Evolutionary conservation across 2,888 invertebrate genomes (phyloP).

Genomic region (Zygaena filipendulae): DNA sequence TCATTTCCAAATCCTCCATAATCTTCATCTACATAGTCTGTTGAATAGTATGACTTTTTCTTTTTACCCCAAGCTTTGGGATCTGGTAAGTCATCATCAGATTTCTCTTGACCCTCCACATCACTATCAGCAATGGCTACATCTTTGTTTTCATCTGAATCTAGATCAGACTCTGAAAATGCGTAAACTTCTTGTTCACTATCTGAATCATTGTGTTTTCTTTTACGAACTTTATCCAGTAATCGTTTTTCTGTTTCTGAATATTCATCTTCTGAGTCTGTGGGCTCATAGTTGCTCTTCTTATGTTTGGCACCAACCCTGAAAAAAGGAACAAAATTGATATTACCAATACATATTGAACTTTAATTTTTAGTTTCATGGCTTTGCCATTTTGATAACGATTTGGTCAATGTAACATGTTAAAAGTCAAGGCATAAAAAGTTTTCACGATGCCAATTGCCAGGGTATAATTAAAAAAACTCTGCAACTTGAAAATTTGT

Average conservation of each 20-base stretch:
- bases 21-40: constrained; percentile 91
- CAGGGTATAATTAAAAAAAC: too few species aligned
- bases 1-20: constrained; percentile 77
- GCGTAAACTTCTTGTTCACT: constrained; percentile 74
- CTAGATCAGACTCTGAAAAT: constrained; percentile 62
- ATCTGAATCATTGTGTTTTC: constrained; percentile 59
- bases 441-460: too few species aligned
- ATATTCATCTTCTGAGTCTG: constrained; percentile 80
- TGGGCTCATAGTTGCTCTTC: constrained; percentile 70
- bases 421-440: too few species aligned
- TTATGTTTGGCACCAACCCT: constrained; percentile 50
- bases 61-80: constrained; percentile 90
- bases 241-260: constrained; percentile 72
- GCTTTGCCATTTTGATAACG: too few species aligned
- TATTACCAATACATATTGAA: background rate
- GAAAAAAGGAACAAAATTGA: constrained; percentile 21
- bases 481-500: too few species aligned
- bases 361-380: background rate
- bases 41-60: constrained; percentile 82
- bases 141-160: constrained; percentile 53
- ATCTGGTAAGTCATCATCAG: constrained; percentile 79
- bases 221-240: constrained; percentile 69
- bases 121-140: constrained; percentile 74
- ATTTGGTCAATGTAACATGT: too few species aligned
- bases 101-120: constrained; percentile 77